These are phyloP conservation scores for Bryconaethiops microstoma DNA, from an alignment of 2,797 vertebrate species.

Conservation along the genomic window DNA sequence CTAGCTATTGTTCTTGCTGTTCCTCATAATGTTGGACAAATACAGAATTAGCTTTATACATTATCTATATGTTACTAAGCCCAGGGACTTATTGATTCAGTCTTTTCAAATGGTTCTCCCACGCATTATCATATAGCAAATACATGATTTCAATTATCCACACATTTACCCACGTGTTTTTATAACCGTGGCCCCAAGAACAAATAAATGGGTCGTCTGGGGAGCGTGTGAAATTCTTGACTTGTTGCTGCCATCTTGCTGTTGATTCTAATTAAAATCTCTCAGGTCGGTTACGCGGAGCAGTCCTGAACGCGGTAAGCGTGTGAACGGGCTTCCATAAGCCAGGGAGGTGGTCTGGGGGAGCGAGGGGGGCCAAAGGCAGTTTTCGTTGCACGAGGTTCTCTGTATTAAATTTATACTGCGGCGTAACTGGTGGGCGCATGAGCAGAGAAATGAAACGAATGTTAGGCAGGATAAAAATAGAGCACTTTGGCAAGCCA, in stretches of 20 bases:
- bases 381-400: conserved; percentile 51
- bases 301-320: not conserved
- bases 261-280: not conserved
- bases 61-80: not conserved
- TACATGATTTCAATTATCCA: conserved; percentile 9
- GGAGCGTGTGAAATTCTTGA: not conserved
- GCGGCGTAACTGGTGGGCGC: conserved; percentile 65
- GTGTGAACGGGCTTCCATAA: not conserved
- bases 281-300: not conserved
- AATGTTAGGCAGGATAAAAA: conserved; percentile 73
- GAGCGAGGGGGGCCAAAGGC: not conserved
- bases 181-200: not conserved
- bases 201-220: not conserved
- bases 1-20: not conserved
- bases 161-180: not conserved
- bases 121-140: not conserved
- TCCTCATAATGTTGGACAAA: not conserved
- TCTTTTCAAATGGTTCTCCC: not conserved
- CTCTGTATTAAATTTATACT: conserved; percentile 45
- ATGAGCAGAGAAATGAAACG: conserved; percentile 70
- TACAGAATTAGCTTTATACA: not conserved
- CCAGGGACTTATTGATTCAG: not conserved
- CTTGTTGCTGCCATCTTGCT: not conserved
- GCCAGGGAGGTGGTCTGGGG: not conserved
- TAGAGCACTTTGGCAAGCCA: conserved; percentile 68